phyloP scores from a whole-genome alignment of 1,140 invertebrate species.

The Magallana angulata region DNA sequence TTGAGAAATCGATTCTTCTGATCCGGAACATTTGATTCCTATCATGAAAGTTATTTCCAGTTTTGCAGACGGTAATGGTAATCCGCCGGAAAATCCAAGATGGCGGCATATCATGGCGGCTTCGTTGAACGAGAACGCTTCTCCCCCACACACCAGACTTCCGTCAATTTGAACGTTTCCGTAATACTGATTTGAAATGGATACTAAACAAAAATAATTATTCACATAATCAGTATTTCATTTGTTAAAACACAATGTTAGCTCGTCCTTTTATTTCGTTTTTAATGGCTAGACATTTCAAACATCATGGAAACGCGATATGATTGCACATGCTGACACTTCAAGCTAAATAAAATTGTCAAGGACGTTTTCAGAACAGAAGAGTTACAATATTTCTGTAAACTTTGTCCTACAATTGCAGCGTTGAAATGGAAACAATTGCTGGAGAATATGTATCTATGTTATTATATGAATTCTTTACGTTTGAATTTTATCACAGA shows the following conservation, averaged over 20 bases:
- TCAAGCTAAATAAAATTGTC: too few species aligned
- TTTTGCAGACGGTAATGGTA: not conserved
- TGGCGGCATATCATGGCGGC: not conserved
- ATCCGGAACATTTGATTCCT: not conserved
- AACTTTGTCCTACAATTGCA: too few species aligned
- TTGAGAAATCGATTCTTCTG: not conserved
- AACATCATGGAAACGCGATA: not conserved
- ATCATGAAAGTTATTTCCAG: not conserved
- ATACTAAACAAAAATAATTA: not conserved
- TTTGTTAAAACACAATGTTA: not conserved
- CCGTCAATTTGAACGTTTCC: conserved; percentile 16
- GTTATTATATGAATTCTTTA: too few species aligned
- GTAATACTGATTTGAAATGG: conserved; percentile 23
- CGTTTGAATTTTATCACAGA: too few species aligned
- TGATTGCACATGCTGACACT: not conserved
- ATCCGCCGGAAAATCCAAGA: not conserved
- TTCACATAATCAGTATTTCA: too few species aligned
- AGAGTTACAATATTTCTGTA: not conserved
- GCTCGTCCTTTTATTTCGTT: not conserved
- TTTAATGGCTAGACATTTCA: not conserved
- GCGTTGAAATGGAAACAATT: too few species aligned
- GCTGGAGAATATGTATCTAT: too few species aligned
- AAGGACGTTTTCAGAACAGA: not conserved
- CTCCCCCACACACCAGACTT: conserved; percentile 1
- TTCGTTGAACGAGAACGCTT: not conserved